Evolutionary conservation across 1,140 invertebrate genomes (phyloP).

Genomic region (Drosophila suzukii): DNA sequence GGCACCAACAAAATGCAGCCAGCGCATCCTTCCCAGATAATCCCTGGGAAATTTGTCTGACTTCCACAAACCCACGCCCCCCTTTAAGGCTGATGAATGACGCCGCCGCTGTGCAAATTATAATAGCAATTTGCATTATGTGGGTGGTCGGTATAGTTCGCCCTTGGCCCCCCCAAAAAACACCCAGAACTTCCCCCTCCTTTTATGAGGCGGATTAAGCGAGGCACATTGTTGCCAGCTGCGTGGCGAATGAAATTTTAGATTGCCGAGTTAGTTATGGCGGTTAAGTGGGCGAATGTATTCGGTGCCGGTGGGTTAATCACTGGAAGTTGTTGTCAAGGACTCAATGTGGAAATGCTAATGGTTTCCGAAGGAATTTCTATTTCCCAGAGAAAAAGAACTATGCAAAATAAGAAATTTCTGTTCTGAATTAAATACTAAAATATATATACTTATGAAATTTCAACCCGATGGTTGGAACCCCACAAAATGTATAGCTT

Average conservation of each 20-base stretch:
- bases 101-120: conserved; percentile 73
- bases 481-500: too few relatives aligned
- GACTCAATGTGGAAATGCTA: neutral
- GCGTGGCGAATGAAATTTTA: conserved; percentile 45
- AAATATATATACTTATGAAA: too few relatives aligned
- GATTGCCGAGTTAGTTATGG: conserved; percentile 45
- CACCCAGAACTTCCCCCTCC: neutral
- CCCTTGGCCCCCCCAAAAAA: neutral
- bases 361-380: too few relatives aligned
- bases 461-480: too few relatives aligned
- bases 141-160: conserved; percentile 49
- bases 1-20: conserved; percentile 32
- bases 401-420: too few relatives aligned
- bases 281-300: conserved; percentile 20
- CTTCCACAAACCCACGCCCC: conserved; percentile 23
- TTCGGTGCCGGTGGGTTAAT: conserved; percentile 5
- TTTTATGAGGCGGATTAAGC: conserved; percentile 51
- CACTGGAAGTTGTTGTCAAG: neutral
- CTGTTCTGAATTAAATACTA: too few relatives aligned
- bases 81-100: conserved; percentile 74
- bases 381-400: too few relatives aligned
- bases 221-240: conserved; percentile 41
- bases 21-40: conserved; percentile 57
- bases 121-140: conserved; percentile 80
- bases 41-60: conserved; percentile 74